Percentiles rank a stretch among this genome's conserved stretches.
These are phyloP conservation scores for Romanogobio albipinnatus DNA, from an alignment of 2,113 vertebrate species.

Conservation along the genomic window DNA sequence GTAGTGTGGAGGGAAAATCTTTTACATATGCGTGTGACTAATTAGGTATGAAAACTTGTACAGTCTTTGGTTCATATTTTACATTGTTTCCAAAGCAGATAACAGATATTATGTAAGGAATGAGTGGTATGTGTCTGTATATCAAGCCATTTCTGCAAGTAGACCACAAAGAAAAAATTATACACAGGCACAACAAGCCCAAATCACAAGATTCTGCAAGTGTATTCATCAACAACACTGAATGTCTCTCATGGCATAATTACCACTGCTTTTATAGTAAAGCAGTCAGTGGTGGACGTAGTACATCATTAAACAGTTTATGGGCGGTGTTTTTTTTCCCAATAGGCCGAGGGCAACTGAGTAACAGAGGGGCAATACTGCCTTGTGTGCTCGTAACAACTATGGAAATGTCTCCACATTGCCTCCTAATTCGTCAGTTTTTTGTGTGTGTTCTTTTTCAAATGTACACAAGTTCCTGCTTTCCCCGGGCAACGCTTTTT, in stretches of 20 bases:
- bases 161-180: neutral
- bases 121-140: constrained; percentile 50
- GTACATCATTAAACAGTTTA: constrained; percentile 13
- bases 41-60: neutral
- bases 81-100: constrained; percentile 18
- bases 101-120: constrained; percentile 55
- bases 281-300: neutral
- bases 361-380: constrained; percentile 5
- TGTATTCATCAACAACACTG: neutral
- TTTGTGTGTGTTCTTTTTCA: constrained; percentile 47
- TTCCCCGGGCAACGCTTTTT: constrained; percentile 60
- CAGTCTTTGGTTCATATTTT: constrained; percentile 33
- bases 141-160: constrained; percentile 8
- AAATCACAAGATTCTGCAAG: neutral
- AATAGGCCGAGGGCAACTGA: neutral
- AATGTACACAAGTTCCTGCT: constrained; percentile 61
- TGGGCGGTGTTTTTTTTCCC: constrained; percentile 5
- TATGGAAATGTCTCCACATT: constrained; percentile 51
- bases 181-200: neutral
- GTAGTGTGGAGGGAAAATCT: neutral
- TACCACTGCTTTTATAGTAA: constrained; percentile 5
- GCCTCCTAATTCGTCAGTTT: constrained; percentile 22
- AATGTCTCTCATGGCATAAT: constrained; percentile 4
- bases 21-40: neutral
- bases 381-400: constrained; percentile 42